Evolutionary conservation across 2,888 invertebrate genomes (phyloP), one percentile per base, ranked within the genome.

Genomic region (Platycheirus albimanus): DNA sequence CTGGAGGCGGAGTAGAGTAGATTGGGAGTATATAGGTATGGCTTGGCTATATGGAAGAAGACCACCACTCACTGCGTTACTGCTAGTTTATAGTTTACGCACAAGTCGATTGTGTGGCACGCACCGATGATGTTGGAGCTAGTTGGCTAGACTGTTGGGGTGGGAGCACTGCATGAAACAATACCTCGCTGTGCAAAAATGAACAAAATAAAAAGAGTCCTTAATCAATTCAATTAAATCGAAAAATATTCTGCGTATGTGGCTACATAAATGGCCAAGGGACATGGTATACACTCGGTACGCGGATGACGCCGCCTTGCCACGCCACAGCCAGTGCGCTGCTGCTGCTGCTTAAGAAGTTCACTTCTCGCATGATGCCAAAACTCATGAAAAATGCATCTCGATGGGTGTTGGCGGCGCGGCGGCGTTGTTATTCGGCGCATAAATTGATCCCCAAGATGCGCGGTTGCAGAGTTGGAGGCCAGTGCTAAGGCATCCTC

Each of bases 181-280:
- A 47, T 47, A 15, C 38, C 45, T 45, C 5, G 15, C 24, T 41
- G 13, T 24, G 10, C 41, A 38, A 56, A 38, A 24, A 41, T n/a
- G 15, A 41, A 41, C 1, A 58, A 41, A 15, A n/a, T 61, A 17
- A 11, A 36, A 61, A 47, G 47, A 36, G 41, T 66, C 81, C 81
- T 77, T 81, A 81, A 81, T 81, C 81, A 77, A 81, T 81, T 81
- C 81, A 81, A 81, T 81, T 81, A 81, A 77, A 81, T 81, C 77
- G 77, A 45, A 49, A 63, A 63, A 66, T 41, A 61, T 64, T 38
- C 45, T 36, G 66, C 36, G 45, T 45, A 20, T 47, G 41, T 15
- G 24, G 45, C 76, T 69, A 33, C 69, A 56, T 67, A 66, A 4
- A 33, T 66, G 71, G 66, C 47, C 13, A 41, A 38, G 71, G 33